Evolutionary conservation across 2,888 invertebrate genomes (phyloP).

Genomic region (Tolmerus cingulatus): DNA sequence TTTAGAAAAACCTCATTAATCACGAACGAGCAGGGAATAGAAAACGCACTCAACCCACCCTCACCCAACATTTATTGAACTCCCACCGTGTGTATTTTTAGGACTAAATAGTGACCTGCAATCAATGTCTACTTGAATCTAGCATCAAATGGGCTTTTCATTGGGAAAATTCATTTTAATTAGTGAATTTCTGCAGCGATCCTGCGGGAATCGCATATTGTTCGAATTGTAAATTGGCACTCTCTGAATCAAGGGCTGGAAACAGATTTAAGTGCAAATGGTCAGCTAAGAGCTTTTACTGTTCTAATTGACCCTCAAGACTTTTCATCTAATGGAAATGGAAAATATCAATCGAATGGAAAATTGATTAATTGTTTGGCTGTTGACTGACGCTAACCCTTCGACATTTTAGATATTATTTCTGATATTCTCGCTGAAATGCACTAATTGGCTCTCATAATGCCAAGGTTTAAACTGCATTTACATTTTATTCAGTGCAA

Average conservation of each 20-base stretch:
- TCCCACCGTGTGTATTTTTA: not conserved
- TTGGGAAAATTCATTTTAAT: not conserved
- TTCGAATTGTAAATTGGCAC: not conserved
- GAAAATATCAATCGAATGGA: not conserved
- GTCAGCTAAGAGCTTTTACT: not conserved
- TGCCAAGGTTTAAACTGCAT: not conserved
- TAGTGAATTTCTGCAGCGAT: not conserved
- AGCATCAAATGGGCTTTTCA: not conserved
- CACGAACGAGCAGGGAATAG: not conserved
- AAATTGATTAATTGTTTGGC: not conserved
- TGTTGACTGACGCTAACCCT: not conserved
- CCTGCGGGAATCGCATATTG: not conserved
- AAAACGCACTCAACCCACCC: not conserved
- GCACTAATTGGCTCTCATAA: not conserved
- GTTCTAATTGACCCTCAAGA: slow-evolving; percentile 2
- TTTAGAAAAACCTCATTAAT: not conserved
- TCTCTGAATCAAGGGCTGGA: not conserved
- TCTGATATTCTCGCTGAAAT: not conserved
- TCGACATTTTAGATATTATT: not conserved
- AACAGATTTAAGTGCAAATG: slow-evolving; percentile 5
- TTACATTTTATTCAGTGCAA: not conserved
- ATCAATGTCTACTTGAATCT: not conserved
- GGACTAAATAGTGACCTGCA: not conserved
- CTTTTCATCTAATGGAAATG: not conserved
- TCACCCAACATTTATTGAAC: not conserved